phyloP scores from a whole-genome alignment of 2,888 invertebrate genomes.

The Scaptomyza caliginosa region DNA sequence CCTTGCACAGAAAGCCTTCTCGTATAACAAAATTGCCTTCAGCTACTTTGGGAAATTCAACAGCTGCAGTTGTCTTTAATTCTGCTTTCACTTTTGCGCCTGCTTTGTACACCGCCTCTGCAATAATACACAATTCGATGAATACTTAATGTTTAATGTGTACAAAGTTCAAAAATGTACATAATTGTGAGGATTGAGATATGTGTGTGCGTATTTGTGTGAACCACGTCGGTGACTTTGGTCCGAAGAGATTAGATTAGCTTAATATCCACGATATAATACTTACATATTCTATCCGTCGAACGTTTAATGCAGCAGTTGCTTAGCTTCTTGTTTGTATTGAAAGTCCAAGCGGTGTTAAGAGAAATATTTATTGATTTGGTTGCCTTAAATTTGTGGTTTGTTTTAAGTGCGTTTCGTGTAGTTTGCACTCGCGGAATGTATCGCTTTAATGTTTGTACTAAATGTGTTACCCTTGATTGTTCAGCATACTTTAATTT shows the following conservation, averaged over 20 bases:
- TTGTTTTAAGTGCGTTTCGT: background rate
- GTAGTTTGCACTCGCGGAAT: slow-evolving; percentile 42
- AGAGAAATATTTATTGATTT: slow-evolving; percentile 45
- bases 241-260: slow-evolving; percentile 51
- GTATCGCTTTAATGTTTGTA: slow-evolving; percentile 23
- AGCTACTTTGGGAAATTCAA: slow-evolving; percentile 62
- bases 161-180: slow-evolving; percentile 66
- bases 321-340: slow-evolving; percentile 4
- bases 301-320: slow-evolving; percentile 4
- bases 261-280: slow-evolving; percentile 15
- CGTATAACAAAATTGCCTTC: slow-evolving; percentile 10
- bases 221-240: slow-evolving; percentile 37
- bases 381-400: background rate
- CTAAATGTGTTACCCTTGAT: slow-evolving; percentile 1
- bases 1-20: slow-evolving; percentile 7
- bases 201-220: slow-evolving; percentile 31
- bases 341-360: slow-evolving; percentile 1
- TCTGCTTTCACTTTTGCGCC: slow-evolving; percentile 17
- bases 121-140: slow-evolving; percentile 35
- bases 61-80: slow-evolving; percentile 62
- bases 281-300: slow-evolving; percentile 30
- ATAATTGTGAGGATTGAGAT: background rate
- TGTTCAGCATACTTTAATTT: slow-evolving; percentile 39
- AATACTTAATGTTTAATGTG: slow-evolving; percentile 63
- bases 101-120: slow-evolving; percentile 21